These are phyloP conservation scores for Dunckerocampus dactyliophorus DNA, from an alignment of 2,113 vertebrate species.

Conservation along the genomic window DNA sequence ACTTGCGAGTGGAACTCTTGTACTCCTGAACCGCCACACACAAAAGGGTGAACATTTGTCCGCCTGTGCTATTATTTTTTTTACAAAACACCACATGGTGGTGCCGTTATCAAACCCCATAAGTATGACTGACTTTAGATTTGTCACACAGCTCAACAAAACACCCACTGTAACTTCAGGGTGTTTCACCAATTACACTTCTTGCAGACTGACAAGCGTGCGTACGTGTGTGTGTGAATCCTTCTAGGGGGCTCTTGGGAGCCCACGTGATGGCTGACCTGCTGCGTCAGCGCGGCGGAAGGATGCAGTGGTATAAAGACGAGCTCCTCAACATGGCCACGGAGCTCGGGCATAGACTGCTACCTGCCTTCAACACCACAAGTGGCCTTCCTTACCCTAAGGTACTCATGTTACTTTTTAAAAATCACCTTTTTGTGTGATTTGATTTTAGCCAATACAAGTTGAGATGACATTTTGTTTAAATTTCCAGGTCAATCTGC, in stretches of 20 bases:
- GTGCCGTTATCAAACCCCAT: too few relatives aligned
- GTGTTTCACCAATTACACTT: too few relatives aligned
- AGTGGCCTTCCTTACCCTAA: conserved; percentile 97
- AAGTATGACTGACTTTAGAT: too few relatives aligned
- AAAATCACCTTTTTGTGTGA: neutral
- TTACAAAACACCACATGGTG: too few relatives aligned
- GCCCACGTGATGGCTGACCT: conserved; percentile 95
- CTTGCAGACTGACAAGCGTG: too few relatives aligned
- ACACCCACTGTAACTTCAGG: too few relatives aligned
- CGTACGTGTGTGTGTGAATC: neutral
- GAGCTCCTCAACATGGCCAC: conserved; percentile 95
- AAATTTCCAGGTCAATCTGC: conserved; percentile 85
- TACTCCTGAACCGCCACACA: too few relatives aligned
- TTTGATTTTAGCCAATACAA: neutral
- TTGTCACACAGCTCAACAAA: too few relatives aligned
- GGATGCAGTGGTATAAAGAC: conserved; percentile 91
- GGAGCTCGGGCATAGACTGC: conserved; percentile 89
- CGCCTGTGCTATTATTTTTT: too few relatives aligned
- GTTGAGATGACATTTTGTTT: neutral
- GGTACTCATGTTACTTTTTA: conserved; percentile 63
- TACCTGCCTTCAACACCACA: conserved; percentile 97
- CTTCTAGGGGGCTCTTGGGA: conserved; percentile 87
- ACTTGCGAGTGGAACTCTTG: too few relatives aligned
- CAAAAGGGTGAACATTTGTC: too few relatives aligned
- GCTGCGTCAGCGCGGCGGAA: conserved; percentile 84